Base-by-base conservation (phyloP, 2,888 invertebrate genomes). In the Tetramorium bicarinatum region DNA sequence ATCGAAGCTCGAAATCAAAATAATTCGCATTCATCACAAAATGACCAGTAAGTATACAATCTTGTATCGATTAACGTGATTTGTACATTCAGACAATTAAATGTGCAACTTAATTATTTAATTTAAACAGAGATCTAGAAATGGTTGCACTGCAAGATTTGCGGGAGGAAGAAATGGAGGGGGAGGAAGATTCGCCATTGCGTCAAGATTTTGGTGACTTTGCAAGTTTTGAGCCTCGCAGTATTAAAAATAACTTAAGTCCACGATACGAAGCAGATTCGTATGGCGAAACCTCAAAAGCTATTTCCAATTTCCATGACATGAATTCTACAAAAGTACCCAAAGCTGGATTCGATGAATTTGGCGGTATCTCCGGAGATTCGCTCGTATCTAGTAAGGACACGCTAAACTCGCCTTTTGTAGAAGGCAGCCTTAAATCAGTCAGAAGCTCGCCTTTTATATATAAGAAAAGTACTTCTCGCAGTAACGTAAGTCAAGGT, bases 1-100 rank as follows among this genome's bases (percentile, higher is more conserved):
- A 93, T 95, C 66, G 96, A 96, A 85, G 95, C 95, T 44, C 93
- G 96, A 83, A 93, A 93, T 91, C 95, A 94, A 79, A 94, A 94
- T 72, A 87, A 84, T 21, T 91, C 92, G 1, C 92, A 92, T 81
- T 91, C 93, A 3, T 89, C 91, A n/a, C 92, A 91, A 56, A 89
- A 82, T 41, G 93, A 94, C 47, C 91, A 92, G 94, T 95, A 84
- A 91, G 92, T 87, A 77, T 11, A 38, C 7, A 44, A 75, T 66
- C n/a, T 69, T 11, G 8, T 74, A 49, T 47, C 1, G 54, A 15
- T 49, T 25, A 25, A 61, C 47, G 18, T 79, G 29, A 80, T 59
- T 69, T 21, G n/a, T 59, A 21, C 9, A 34, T 64, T 15, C 64
- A 6, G 1, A 41, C 59, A 56, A 49, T 67, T n/a, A 62, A 62